Evolutionary conservation across 2,888 invertebrate species (phyloP).

Genomic region (Toxonevra muliebris): DNA sequence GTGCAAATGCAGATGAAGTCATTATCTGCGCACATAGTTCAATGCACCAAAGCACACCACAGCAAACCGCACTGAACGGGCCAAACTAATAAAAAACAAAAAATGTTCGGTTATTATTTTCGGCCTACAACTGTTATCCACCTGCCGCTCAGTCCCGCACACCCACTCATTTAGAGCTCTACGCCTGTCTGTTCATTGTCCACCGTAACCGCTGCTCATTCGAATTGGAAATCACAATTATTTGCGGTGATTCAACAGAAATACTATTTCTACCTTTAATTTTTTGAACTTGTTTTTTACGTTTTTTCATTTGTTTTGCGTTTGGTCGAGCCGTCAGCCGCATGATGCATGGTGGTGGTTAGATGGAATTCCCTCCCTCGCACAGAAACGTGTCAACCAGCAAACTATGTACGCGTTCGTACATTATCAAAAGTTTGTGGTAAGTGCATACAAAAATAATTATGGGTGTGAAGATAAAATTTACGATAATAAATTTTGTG

Average conservation of each 20-base stretch:
- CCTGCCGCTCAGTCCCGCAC: background rate
- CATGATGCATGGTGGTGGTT: constrained; percentile 10
- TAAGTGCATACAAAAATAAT: constrained; percentile 31
- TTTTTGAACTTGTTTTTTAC: constrained; percentile 1
- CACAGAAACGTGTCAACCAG: background rate
- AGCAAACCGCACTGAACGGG: background rate
- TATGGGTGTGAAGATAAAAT: constrained; percentile 42
- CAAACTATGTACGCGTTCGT: background rate
- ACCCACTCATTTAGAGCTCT: background rate
- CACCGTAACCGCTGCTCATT: constrained; percentile 40
- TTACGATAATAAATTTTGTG: constrained; percentile 33
- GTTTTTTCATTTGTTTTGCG: constrained; percentile 12
- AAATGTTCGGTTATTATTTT: background rate
- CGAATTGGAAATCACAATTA: constrained; percentile 47
- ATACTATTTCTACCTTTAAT: constrained; percentile 8
- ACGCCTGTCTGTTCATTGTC: no score
- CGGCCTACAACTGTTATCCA: constrained; percentile 19
- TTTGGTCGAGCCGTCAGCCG: background rate
- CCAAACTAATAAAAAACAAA: background rate
- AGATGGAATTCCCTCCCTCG: background rate
- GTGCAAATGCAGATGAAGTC: background rate
- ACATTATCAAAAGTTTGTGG: background rate
- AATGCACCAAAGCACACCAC: background rate
- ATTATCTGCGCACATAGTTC: background rate
- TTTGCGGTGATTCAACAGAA: constrained; percentile 51